phyloP scores from a whole-genome alignment of 2,888 invertebrate species.

The Limnephilus auricula region DNA sequence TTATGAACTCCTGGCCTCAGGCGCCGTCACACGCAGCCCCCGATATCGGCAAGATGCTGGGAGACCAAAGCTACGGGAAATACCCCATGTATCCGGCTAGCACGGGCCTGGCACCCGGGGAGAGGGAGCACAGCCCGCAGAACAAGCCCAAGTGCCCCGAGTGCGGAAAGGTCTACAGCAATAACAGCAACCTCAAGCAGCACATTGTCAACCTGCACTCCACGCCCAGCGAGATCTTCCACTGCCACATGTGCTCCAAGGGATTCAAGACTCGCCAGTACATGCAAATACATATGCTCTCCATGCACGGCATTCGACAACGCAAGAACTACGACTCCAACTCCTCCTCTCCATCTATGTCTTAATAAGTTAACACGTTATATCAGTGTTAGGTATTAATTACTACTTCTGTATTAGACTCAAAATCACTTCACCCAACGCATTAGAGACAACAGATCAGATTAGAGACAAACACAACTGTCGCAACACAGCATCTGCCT shows the following conservation, averaged over 20 bases:
- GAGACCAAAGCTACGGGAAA: slow-evolving; percentile 66
- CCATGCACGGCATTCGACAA: slow-evolving; percentile 82
- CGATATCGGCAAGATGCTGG: slow-evolving; percentile 69
- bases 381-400: background rate
- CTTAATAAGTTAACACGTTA: slow-evolving; percentile 45
- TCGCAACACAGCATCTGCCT: slow-evolving; percentile 43
- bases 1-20: slow-evolving; percentile 67
- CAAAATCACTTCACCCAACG: background rate
- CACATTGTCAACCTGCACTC: slow-evolving; percentile 84
- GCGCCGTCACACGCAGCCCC: slow-evolving; percentile 55
- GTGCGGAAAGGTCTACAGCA: slow-evolving; percentile 83
- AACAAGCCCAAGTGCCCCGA: slow-evolving; percentile 81
- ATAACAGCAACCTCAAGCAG: slow-evolving; percentile 84
- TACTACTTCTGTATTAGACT: background rate
- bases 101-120: slow-evolving; percentile 50
- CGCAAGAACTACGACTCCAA: slow-evolving; percentile 75
- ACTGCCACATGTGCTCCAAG: slow-evolving; percentile 82
- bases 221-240: slow-evolving; percentile 79
- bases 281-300: slow-evolving; percentile 83
- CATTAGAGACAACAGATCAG: background rate
- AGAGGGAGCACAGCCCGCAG: slow-evolving; percentile 67
- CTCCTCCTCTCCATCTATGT: slow-evolving; percentile 61
- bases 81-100: slow-evolving; percentile 62
- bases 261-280: slow-evolving; percentile 85
- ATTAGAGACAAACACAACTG: slow-evolving; percentile 2